phyloP scores from a whole-genome alignment of 2,888 invertebrate genomes.

The Altica lythri region DNA sequence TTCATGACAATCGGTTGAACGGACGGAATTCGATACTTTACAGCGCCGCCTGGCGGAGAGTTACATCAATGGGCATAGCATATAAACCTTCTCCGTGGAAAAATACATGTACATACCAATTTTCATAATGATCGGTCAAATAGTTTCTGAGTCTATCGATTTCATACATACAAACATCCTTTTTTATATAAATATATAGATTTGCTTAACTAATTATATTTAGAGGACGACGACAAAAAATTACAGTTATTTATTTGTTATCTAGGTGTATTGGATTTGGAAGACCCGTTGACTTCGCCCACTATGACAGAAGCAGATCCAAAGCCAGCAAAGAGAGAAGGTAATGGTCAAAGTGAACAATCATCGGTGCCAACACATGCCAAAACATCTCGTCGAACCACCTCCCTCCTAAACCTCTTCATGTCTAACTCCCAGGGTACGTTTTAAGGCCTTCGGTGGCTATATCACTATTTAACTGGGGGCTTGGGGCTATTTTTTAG shows the following conservation, averaged over 20 bases:
- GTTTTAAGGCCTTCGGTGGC: slow-evolving; percentile 46
- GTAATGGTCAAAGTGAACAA: slow-evolving; percentile 60
- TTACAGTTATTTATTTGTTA: neutral
- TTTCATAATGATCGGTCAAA: too few species aligned
- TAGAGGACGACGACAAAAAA: too few species aligned
- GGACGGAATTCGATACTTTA: too few species aligned
- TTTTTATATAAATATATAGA: too few species aligned
- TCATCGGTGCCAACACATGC: slow-evolving; percentile 61
- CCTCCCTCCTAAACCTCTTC: slow-evolving; percentile 93
- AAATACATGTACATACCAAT: too few species aligned
- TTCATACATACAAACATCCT: too few species aligned
- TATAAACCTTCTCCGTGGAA: too few species aligned
- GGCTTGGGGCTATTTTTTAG: slow-evolving; percentile 62
- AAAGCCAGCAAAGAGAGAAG: slow-evolving; percentile 71
- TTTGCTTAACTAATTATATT: too few species aligned
- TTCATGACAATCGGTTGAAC: too few species aligned
- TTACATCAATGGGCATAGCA: too few species aligned
- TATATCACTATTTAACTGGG: slow-evolving; percentile 62
- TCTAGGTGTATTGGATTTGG: slow-evolving; percentile 53
- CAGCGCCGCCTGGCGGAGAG: too few species aligned
- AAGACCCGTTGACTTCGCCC: slow-evolving; percentile 51
- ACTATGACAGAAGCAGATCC: slow-evolving; percentile 47
- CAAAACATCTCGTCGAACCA: slow-evolving; percentile 89
- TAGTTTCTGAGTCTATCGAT: too few species aligned
- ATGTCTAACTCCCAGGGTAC: slow-evolving; percentile 94